Conservation (phyloP, 1,140 invertebrate species). For the Stratiolaelaps scimitus region DNA sequence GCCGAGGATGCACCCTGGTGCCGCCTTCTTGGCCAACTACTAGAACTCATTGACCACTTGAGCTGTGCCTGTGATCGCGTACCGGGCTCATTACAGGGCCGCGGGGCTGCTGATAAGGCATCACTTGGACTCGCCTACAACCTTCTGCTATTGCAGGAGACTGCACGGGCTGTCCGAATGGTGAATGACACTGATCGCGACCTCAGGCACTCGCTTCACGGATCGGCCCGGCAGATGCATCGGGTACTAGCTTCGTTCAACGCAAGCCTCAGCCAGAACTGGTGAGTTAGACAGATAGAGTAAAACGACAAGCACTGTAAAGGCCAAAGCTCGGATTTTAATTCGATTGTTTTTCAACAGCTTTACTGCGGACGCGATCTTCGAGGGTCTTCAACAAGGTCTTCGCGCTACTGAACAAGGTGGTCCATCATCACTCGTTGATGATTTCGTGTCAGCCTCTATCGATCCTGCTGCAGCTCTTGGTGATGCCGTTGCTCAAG, state of each 20-base stretch:
- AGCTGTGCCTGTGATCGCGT: conserved; percentile 27
- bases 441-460: not conserved
- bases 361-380: conserved; percentile 24
- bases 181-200: conserved; percentile 20
- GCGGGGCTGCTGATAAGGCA: conserved; percentile 12
- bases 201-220: conserved; percentile 17
- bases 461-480: conserved; percentile 3
- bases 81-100: not conserved
- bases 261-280: conserved; percentile 20
- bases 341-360: not conserved
- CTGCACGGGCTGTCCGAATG: conserved; percentile 13
- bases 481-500: conserved; percentile 5
- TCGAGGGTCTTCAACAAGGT: conserved; percentile 13
- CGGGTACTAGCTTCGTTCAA: conserved; percentile 9
- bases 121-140: conserved; percentile 23
- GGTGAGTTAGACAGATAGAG: not conserved
- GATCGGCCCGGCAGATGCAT: not conserved
- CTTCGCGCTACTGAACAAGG: not conserved
- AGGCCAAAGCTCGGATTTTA: not conserved
- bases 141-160: conserved; percentile 17
- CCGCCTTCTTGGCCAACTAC: conserved; percentile 12
- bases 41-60: conserved; percentile 17
- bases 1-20: conserved; percentile 18
- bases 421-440: not conserved
- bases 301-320: too few species aligned